Evolutionary conservation across 2,888 invertebrate species (phyloP).

Genomic region (Elysia crispata): DNA sequence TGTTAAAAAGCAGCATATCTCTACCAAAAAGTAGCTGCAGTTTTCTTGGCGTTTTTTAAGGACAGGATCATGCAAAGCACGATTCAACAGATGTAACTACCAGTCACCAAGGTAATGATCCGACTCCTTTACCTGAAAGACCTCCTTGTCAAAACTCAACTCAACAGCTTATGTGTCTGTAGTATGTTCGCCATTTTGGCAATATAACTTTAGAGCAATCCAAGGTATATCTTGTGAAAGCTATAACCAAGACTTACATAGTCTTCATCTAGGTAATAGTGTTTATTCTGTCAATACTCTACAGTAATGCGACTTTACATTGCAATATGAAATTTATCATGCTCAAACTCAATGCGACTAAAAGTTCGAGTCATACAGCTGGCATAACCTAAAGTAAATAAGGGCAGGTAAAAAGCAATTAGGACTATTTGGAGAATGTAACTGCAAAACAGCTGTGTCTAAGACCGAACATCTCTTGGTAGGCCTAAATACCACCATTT

Average conservation of each 20-base stretch:
- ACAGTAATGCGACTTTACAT: not conserved
- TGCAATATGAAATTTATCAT: not conserved
- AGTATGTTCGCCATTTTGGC: not conserved
- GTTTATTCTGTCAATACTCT: not conserved
- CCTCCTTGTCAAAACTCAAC: constrained; percentile 3
- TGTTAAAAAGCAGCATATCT: not conserved
- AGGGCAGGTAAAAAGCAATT: constrained; percentile 10
- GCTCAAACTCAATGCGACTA: not conserved
- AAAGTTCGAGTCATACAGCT: constrained; percentile 15
- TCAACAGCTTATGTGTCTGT: too few relatives aligned
- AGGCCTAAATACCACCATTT: too few relatives aligned
- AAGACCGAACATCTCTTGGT: too few relatives aligned
- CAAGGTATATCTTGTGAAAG: too few relatives aligned
- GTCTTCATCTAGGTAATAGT: not conserved
- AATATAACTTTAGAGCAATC: too few relatives aligned
- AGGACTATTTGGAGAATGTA: not conserved
- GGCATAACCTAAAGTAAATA: constrained; percentile 11
- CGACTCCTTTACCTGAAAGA: not conserved
- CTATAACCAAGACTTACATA: not conserved
- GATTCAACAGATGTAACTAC: constrained; percentile 14
- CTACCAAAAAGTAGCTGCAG: not conserved
- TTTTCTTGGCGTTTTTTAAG: not conserved
- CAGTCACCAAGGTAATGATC: not conserved
- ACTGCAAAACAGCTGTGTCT: not conserved
- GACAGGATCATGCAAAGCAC: not conserved